These are phyloP conservation scores for Diaprepes abbreviatus DNA, from an alignment of 2,888 invertebrate genomes.

Conservation along the genomic window DNA sequence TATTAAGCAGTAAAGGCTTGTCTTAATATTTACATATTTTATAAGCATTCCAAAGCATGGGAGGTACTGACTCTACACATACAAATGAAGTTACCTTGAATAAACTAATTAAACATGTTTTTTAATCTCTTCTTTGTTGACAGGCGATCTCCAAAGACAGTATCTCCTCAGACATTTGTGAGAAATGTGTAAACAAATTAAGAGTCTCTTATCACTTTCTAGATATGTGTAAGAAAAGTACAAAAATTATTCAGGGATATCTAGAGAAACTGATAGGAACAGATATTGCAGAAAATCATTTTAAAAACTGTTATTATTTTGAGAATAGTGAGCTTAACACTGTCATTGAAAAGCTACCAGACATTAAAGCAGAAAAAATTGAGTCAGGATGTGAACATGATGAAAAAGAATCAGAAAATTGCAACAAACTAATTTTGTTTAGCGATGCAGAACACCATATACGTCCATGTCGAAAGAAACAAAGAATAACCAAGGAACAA, in stretches of 20 bases:
- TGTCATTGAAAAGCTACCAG: slow-evolving; percentile 56
- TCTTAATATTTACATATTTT: too few relatives aligned
- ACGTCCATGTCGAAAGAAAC: slow-evolving; percentile 38
- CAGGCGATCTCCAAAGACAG: slow-evolving; percentile 64
- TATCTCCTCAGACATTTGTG: slow-evolving; percentile 63
- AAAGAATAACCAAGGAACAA: slow-evolving; percentile 64
- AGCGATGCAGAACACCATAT: neutral
- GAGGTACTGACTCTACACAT: too few relatives aligned
- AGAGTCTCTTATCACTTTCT: slow-evolving; percentile 65
- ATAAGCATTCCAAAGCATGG: too few relatives aligned
- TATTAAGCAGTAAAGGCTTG: too few relatives aligned
- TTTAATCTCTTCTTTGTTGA: slow-evolving; percentile 35
- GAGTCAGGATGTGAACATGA: neutral
- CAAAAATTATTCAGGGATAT: slow-evolving; percentile 62
- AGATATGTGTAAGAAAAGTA: slow-evolving; percentile 64
- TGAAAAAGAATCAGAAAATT: slow-evolving; percentile 23
- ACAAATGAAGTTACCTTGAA: too few relatives aligned
- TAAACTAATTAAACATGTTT: too few relatives aligned
- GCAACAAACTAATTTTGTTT: neutral
- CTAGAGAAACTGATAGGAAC: slow-evolving; percentile 57
- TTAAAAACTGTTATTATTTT: slow-evolving; percentile 49
- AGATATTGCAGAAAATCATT: neutral
- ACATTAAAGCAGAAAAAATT: neutral
- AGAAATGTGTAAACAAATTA: slow-evolving; percentile 63
- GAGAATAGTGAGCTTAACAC: slow-evolving; percentile 61